phyloP scores from a whole-genome alignment of 1,140 invertebrate genomes.

The Cydia fagiglandana region DNA sequence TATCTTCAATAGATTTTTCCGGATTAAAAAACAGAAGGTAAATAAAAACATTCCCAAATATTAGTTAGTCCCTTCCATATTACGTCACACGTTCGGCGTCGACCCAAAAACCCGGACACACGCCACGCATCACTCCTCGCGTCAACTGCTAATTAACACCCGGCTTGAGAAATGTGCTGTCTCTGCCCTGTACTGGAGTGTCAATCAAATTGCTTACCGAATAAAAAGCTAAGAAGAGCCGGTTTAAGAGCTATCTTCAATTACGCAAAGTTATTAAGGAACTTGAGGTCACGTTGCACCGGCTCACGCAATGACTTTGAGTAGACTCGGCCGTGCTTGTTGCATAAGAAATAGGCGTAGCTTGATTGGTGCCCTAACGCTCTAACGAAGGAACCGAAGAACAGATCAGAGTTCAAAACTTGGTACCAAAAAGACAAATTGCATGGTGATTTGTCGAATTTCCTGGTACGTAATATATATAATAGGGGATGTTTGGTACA shows the following conservation, averaged over 20 bases:
- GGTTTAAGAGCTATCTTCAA: not conserved
- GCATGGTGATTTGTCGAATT: not conserved
- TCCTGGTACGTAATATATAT: too few species aligned
- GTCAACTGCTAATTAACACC: conserved; percentile 47
- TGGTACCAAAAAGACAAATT: not conserved
- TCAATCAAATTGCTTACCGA: not conserved
- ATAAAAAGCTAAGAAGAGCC: not conserved
- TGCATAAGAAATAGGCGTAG: not conserved
- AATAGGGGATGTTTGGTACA: too few species aligned
- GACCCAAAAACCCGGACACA: conserved; percentile 11
- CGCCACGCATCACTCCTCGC: conserved; percentile 33
- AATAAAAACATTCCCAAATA: not conserved
- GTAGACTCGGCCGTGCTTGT: not conserved
- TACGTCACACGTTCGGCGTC: not conserved
- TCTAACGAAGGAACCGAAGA: not conserved
- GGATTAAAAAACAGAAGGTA: too few species aligned
- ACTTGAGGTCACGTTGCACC: not conserved
- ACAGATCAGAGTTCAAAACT: conserved; percentile 23
- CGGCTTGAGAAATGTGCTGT: conserved; percentile 50
- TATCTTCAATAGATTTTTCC: too few species aligned
- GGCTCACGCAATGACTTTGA: conserved; percentile 31
- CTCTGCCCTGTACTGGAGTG: not conserved
- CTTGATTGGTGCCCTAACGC: not conserved
- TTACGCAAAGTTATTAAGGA: not conserved
- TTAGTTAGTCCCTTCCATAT: not conserved